Evolutionary conservation across 2,797 vertebrate species (phyloP).

Genomic region (Chrysolophus pictus): DNA sequence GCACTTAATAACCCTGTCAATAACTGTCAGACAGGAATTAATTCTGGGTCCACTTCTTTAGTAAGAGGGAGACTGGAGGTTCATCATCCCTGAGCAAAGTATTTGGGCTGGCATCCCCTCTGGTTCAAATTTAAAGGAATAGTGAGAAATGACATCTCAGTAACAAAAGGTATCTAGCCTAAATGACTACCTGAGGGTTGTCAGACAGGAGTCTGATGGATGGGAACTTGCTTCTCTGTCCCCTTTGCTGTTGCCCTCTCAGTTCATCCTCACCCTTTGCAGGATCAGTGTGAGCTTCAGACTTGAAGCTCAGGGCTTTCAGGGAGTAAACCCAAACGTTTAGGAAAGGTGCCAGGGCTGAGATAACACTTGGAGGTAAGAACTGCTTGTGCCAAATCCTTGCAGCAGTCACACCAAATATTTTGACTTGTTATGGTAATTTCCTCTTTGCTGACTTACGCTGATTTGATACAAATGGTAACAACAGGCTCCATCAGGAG

Average conservation of each 20-base stretch:
- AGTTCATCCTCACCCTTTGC: background rate
- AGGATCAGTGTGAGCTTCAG: background rate
- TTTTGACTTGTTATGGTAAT: constrained; percentile 56
- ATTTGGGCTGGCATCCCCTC: background rate
- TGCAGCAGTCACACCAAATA: constrained; percentile 72
- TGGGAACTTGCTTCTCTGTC: background rate
- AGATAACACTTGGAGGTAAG: constrained; percentile 71
- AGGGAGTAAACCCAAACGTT: constrained; percentile 57
- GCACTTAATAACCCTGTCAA: background rate
- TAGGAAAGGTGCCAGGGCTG: constrained; percentile 79
- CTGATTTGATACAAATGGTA: constrained; percentile 51
- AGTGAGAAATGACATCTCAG: background rate
- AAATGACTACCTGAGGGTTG: background rate
- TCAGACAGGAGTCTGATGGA: background rate
- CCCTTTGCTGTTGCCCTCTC: background rate
- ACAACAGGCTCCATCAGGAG: constrained; percentile 30
- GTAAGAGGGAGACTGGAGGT: background rate
- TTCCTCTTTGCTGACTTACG: constrained; percentile 16
- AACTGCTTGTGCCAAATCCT: constrained; percentile 26
- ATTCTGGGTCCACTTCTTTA: background rate
- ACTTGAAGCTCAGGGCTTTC: background rate
- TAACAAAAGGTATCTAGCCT: background rate
- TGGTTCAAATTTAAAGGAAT: background rate
- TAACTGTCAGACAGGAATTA: background rate
- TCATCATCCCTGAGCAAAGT: background rate